Evolutionary conservation across 2,797 vertebrate genomes (phyloP).

Genomic region (Pseudocheirus occidentalis): DNA sequence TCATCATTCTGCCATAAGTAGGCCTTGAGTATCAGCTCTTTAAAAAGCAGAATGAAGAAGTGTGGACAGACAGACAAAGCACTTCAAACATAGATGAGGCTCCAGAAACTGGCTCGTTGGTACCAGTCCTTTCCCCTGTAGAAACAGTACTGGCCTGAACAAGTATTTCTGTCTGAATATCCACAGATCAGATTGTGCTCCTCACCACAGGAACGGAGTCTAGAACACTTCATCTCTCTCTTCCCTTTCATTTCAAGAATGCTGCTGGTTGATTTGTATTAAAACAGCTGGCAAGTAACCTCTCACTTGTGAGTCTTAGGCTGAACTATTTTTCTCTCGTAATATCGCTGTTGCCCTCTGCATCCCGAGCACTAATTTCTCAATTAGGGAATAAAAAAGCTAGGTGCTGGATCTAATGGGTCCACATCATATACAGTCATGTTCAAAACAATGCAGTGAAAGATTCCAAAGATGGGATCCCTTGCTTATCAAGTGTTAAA

Average conservation of each 20-base stretch:
- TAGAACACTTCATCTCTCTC: not conserved
- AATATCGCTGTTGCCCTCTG: not conserved
- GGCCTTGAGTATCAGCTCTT: too few relatives aligned
- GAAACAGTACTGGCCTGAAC: not conserved
- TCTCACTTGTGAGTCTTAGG: not conserved
- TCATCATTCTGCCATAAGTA: too few relatives aligned
- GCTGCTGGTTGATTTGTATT: conserved; percentile 11
- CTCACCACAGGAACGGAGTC: not conserved
- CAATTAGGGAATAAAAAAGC: not conserved
- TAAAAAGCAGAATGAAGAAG: not conserved
- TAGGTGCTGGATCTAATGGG: not conserved
- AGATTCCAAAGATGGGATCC: not conserved
- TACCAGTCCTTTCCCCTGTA: not conserved
- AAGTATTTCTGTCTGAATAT: not conserved
- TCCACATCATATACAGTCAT: not conserved
- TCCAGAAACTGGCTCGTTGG: not conserved
- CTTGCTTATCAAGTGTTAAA: not conserved
- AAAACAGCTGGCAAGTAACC: not conserved
- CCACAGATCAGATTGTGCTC: not conserved
- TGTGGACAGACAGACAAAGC: conserved; percentile 35
- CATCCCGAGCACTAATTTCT: not conserved
- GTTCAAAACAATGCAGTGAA: not conserved
- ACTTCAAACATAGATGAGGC: not conserved
- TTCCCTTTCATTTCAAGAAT: not conserved
- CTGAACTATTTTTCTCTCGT: not conserved